phyloP scores from a whole-genome alignment of 2,888 invertebrate genomes.

The Terebella lapidaria region DNA sequence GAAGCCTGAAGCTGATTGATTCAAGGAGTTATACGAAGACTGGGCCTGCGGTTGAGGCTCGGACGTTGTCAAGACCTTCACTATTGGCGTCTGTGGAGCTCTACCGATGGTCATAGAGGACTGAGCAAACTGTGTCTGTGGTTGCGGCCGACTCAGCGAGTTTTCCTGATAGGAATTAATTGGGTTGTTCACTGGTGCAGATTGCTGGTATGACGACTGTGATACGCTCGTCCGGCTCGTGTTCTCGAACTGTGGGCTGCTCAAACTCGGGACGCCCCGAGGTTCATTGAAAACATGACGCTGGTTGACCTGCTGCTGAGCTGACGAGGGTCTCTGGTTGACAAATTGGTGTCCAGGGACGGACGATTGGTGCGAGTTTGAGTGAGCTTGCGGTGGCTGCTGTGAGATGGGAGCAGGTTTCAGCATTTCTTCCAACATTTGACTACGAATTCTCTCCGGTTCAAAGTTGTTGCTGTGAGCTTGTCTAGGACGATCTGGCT shows the following conservation, averaged over 20 bases:
- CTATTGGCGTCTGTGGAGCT: not conserved
- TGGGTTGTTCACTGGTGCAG: too few relatives aligned
- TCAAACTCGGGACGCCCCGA: not conserved
- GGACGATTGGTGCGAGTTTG: not conserved
- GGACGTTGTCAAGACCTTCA: not conserved
- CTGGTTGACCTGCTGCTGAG: too few relatives aligned
- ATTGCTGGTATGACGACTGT: too few relatives aligned
- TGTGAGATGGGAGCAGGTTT: not conserved
- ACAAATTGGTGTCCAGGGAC: not conserved
- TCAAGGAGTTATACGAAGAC: not conserved
- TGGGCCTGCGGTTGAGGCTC: not conserved
- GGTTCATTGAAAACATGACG: too few relatives aligned
- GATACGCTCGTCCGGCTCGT: not conserved
- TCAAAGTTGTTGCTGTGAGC: not conserved
- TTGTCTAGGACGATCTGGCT: not conserved
- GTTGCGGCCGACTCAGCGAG: not conserved
- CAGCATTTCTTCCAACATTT: not conserved
- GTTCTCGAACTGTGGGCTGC: not conserved
- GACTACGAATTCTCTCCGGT: not conserved
- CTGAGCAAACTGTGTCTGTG: not conserved
- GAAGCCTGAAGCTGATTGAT: not conserved
- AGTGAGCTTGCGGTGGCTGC: constrained; percentile 4
- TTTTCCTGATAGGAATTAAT: not conserved
- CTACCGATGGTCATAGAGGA: too few relatives aligned
- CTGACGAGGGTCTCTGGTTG: not conserved